These are phyloP conservation scores for Anoplius nigerrimus DNA, from an alignment of 2,888 invertebrate species.

Conservation along the genomic window DNA sequence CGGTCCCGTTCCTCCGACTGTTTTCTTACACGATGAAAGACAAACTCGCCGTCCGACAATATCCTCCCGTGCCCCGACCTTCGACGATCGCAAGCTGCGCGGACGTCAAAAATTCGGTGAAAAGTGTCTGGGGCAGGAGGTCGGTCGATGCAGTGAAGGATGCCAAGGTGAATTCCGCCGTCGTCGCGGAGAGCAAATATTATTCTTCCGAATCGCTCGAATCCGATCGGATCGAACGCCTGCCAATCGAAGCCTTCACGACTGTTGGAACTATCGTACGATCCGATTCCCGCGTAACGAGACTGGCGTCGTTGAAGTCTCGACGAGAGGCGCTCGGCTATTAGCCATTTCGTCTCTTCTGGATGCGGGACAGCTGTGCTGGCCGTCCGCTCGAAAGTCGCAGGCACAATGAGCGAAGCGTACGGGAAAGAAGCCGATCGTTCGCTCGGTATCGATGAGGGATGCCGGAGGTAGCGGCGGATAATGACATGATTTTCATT, in stretches of 20 bases:
- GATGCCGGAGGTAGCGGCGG: slow-evolving; percentile 20
- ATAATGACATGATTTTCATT: slow-evolving; percentile 36
- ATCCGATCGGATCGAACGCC: background rate
- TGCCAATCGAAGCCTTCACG: background rate
- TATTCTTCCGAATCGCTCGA: slow-evolving; percentile 12
- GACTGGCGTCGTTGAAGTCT: slow-evolving; percentile 16
- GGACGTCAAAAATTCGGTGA: background rate
- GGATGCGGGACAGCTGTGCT: slow-evolving; percentile 71
- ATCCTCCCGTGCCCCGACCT: background rate
- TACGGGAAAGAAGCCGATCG: slow-evolving; percentile 15
- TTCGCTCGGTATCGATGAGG: slow-evolving; percentile 34
- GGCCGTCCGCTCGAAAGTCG: slow-evolving; percentile 24
- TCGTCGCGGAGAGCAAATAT: slow-evolving; percentile 28
- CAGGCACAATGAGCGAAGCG: slow-evolving; percentile 12
- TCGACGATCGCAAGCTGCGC: slow-evolving; percentile 8
- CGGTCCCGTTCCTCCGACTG: background rate
- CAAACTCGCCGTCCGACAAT: background rate
- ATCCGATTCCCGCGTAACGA: slow-evolving; percentile 20
- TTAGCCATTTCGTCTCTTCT: slow-evolving; percentile 46
- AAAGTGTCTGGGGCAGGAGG: slow-evolving; percentile 1
- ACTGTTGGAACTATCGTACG: background rate
- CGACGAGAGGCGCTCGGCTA: slow-evolving; percentile 27
- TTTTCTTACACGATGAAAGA: slow-evolving; percentile 2
- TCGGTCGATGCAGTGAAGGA: background rate
- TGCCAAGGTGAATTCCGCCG: slow-evolving; percentile 14